Evolutionary conservation across 1,140 invertebrate genomes (phyloP).

Genomic region (Drosophila kohkoa): DNA sequence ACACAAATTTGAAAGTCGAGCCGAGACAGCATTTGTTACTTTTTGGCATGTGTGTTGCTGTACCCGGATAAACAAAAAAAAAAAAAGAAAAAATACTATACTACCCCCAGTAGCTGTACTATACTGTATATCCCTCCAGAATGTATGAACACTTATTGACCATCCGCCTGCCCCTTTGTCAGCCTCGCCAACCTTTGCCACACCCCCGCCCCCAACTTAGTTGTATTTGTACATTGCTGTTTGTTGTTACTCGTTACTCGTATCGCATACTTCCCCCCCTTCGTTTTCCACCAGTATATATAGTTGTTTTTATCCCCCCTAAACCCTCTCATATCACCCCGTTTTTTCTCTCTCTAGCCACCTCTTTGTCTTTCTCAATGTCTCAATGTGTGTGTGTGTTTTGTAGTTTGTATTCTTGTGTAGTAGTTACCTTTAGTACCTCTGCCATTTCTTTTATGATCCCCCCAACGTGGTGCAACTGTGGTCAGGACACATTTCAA

Average conservation of each 20-base stretch:
- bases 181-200: neutral
- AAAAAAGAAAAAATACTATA: slow-evolving; percentile 1
- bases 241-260: slow-evolving; percentile 51
- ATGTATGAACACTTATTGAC: slow-evolving; percentile 23
- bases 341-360: neutral
- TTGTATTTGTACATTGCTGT: slow-evolving; percentile 59
- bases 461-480: slow-evolving; percentile 52
- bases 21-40: slow-evolving; percentile 46
- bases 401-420: slow-evolving; percentile 59
- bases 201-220: slow-evolving; percentile 38
- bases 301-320: slow-evolving; percentile 21
- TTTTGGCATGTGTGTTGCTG: slow-evolving; percentile 51
- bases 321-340: neutral
- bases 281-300: neutral
- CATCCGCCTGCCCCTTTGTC: neutral
- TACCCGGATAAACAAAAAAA: slow-evolving; percentile 13
- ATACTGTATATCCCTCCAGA: slow-evolving; percentile 1
- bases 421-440: slow-evolving; percentile 64
- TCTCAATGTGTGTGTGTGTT: slow-evolving; percentile 12
- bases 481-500: slow-evolving; percentile 67
- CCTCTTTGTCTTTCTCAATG: slow-evolving; percentile 26
- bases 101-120: slow-evolving; percentile 17
- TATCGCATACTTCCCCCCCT: slow-evolving; percentile 32
- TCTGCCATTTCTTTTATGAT: slow-evolving; percentile 77
- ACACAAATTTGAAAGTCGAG: slow-evolving; percentile 23